phyloP scores from a whole-genome alignment of 2,888 invertebrate genomes.

The Eurytoma adleriae region DNA sequence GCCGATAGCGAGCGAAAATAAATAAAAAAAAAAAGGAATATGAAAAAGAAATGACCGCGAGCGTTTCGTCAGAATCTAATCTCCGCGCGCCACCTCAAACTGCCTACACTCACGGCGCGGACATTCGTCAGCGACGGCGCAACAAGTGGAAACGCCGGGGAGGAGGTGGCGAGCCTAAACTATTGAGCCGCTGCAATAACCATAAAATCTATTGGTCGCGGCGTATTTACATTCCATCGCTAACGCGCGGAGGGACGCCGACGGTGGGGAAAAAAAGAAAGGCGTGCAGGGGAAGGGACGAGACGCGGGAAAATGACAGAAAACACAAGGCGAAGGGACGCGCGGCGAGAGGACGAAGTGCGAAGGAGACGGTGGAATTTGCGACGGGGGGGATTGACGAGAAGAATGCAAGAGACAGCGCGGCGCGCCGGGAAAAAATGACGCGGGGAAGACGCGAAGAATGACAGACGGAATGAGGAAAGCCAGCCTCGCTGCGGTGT shows the following conservation, averaged over 20 bases:
- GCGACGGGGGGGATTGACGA: slow-evolving; percentile 11
- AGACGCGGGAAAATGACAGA: slow-evolving; percentile 22
- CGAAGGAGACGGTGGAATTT: slow-evolving; percentile 34
- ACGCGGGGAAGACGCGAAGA: slow-evolving; percentile 7
- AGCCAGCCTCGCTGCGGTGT: slow-evolving; percentile 8
- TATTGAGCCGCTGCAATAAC: slow-evolving; percentile 63
- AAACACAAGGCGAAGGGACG: background rate
- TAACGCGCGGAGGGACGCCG: slow-evolving; percentile 36
- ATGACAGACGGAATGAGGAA: slow-evolving; percentile 53
- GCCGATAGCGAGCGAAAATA: too few relatives aligned
- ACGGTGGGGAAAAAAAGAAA: slow-evolving; percentile 13
- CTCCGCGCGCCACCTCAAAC: background rate
- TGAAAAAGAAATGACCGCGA: background rate
- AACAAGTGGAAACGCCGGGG: slow-evolving; percentile 23
- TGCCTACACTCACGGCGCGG: background rate
- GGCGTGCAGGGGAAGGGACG: slow-evolving; percentile 29
- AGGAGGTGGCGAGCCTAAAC: background rate
- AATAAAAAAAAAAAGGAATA: too few relatives aligned
- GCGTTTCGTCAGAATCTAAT: too few relatives aligned
- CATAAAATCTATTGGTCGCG: slow-evolving; percentile 67
- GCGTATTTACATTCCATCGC: slow-evolving; percentile 67
- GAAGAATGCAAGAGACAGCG: slow-evolving; percentile 29
- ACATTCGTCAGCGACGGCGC: slow-evolving; percentile 2
- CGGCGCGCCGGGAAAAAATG: background rate
- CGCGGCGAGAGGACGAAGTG: slow-evolving; percentile 21